Evolutionary conservation across 2,113 vertebrate species (phyloP), one percentile per base, ranked within the genome.

Genomic region (Hemiprocne comata): DNA sequence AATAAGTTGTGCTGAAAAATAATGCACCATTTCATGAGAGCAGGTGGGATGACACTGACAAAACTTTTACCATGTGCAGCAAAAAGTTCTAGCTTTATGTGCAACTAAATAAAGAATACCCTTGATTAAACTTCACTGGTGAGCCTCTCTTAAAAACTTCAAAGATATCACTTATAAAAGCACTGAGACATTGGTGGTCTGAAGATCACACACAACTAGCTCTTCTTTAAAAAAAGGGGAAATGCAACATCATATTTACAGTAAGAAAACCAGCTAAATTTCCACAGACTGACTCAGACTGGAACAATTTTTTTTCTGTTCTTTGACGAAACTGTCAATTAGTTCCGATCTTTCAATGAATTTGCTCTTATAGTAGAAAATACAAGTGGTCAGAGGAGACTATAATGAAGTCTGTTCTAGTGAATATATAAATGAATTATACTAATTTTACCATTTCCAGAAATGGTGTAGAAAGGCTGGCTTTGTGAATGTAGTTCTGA

Each of bases 41-140:
- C 42, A 86, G 29, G 36, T 92, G 31, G 34, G 40, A 86, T 80
- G 74, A n/a, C 83, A 75, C 85, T 89, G 36, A 76, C 25, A 94
- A 78, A 83, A 67, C 25, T 94, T 95, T 90, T 91, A 70, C 40
- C n/a, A 31, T 48, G 34, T 69, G 80, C 90, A 79, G 51, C 75
- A 40, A 96, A 96, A 97, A 70, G 34, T 2, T 44, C 79, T 72
- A 75, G 73, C 26, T 96, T 93, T 95, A 57, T 48, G 18, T 66
- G 36, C 18, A 46, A 44, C 17, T 73, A 72, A 95, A 69, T 86
- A 96, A 93, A 84, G 80, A 91, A 92, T 91, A 72, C 54, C 58
- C 34, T 89, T 75, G 26, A 66, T 62, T 80, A 34, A 71, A 89
- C 67, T 94, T 96, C 34, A 72, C 11, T 93, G 81, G 36, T 53